phyloP scores from a whole-genome alignment of 2,888 invertebrate species.

The Synergus japonicus region DNA sequence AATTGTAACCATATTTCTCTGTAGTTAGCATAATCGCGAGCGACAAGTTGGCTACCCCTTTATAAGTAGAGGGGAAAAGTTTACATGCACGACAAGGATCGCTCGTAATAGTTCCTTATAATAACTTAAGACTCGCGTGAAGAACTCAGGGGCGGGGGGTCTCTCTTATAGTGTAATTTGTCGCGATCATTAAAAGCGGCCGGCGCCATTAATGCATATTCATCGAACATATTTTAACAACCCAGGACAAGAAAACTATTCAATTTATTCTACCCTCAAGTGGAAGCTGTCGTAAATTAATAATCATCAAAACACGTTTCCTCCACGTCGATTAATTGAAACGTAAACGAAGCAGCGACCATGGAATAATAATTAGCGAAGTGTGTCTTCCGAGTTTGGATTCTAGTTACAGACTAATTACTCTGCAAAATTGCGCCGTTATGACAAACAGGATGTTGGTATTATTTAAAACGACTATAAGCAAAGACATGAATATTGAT shows the following conservation, averaged over 20 bases:
- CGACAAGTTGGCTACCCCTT: neutral
- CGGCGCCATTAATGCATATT: slow-evolving; percentile 61
- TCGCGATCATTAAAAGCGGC: slow-evolving; percentile 62
- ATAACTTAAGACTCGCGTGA: slow-evolving; percentile 64
- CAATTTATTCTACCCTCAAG: slow-evolving; percentile 50
- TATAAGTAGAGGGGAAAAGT: slow-evolving; percentile 34
- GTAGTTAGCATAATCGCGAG: neutral
- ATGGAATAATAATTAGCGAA: slow-evolving; percentile 39
- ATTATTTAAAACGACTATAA: neutral
- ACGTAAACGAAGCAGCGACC: slow-evolving; percentile 18
- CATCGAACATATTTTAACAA: slow-evolving; percentile 62
- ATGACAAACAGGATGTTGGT: neutral
- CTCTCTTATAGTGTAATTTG: slow-evolving; percentile 63
- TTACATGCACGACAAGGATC: slow-evolving; percentile 52
- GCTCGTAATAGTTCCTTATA: slow-evolving; percentile 58
- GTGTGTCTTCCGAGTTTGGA: slow-evolving; percentile 15
- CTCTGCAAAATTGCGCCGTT: neutral
- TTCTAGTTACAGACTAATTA: slow-evolving; percentile 34
- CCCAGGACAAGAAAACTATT: slow-evolving; percentile 45
- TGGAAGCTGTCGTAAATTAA: slow-evolving; percentile 61
- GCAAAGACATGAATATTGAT: slow-evolving; percentile 15
- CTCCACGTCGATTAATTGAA: slow-evolving; percentile 31
- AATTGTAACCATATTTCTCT: neutral
- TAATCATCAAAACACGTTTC: slow-evolving; percentile 41
- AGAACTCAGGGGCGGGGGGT: neutral